These are phyloP conservation scores for Clarias macrocephalus DNA, from an alignment of 2,113 vertebrate species.

Conservation along the genomic window DNA sequence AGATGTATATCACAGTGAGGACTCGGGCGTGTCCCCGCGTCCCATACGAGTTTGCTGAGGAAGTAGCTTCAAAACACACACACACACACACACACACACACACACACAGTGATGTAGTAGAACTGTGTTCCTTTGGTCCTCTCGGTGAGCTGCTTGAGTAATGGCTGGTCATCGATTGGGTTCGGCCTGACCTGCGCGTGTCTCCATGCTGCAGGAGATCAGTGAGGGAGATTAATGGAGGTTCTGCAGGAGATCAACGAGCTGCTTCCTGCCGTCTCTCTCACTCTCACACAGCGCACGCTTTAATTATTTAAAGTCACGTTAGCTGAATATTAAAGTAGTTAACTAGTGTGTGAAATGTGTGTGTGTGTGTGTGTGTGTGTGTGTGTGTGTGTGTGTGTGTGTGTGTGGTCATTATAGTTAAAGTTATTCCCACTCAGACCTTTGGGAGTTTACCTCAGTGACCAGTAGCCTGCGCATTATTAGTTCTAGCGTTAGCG, in stretches of 20 bases:
- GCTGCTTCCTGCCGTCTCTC: constrained; percentile 29
- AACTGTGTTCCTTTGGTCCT: not conserved
- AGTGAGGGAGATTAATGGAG: constrained; percentile 74
- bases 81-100: not conserved
- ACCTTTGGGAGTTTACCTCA: not conserved
- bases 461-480: not conserved
- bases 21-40: not conserved
- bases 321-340: not conserved
- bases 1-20: not conserved
- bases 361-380: too few species aligned
- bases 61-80: not conserved
- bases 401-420: not conserved
- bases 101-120: not conserved
- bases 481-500: too few species aligned
- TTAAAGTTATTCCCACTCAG: not conserved
- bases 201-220: constrained; percentile 61
- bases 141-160: constrained; percentile 61
- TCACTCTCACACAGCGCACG: not conserved
- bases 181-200: constrained; percentile 60
- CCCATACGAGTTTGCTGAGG: not conserved
- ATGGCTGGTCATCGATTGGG: constrained; percentile 70
- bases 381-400: not conserved
- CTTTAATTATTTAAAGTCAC: not conserved
- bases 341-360: not conserved
- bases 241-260: constrained; percentile 69